These are phyloP conservation scores for Piprites chloris DNA, from an alignment of 2,113 vertebrate genomes.

Conservation along the genomic window DNA sequence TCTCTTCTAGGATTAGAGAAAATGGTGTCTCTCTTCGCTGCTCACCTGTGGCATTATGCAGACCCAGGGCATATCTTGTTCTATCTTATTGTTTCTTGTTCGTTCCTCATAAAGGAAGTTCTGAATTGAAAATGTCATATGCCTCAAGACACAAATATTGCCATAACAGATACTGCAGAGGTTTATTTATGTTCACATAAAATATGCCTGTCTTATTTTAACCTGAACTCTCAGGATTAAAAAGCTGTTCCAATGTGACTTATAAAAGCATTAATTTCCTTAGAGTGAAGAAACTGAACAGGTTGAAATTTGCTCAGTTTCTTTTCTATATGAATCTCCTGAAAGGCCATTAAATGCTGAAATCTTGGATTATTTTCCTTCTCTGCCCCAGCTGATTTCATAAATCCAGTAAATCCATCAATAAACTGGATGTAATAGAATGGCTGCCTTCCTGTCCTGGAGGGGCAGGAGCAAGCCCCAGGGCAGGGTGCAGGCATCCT, in stretches of 20 bases:
- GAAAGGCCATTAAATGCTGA: neutral
- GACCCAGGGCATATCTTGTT: constrained; percentile 29
- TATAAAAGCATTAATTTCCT: constrained; percentile 27
- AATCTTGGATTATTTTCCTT: neutral
- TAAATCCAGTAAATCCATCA: neutral
- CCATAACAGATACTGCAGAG: neutral
- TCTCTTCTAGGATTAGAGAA: neutral
- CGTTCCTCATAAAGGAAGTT: neutral
- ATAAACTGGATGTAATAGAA: neutral
- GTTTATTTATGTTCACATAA: neutral
- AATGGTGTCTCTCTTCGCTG: neutral
- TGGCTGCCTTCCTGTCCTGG: neutral
- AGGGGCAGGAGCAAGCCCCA: neutral
- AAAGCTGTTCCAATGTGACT: neutral
- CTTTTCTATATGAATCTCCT: neutral
- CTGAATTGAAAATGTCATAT: constrained; percentile 24
- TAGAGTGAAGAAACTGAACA: neutral
- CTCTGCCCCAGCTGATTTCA: neutral
- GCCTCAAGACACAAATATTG: constrained; percentile 23
- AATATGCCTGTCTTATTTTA: neutral
- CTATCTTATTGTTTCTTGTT: constrained; percentile 10
- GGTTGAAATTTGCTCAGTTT: constrained; percentile 24
- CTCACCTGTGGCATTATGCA: neutral
- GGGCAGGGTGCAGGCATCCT: neutral
- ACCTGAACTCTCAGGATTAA: neutral